Conservation (phyloP, 2,888 invertebrate species). For the Amphipyra berbera region DNA sequence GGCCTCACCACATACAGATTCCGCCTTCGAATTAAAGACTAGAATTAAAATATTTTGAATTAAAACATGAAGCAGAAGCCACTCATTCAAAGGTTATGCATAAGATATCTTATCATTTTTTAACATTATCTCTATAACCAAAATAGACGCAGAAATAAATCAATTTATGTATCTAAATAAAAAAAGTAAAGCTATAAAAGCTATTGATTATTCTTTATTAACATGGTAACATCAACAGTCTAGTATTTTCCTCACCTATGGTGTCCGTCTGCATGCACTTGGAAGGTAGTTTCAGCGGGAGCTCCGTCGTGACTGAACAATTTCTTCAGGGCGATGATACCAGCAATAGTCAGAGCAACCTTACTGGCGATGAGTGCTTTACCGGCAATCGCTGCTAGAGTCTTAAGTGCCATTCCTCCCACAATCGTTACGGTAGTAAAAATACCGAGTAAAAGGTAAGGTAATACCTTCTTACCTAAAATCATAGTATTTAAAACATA, state of each 20-base stretch:
- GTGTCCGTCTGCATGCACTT: conserved; percentile 92
- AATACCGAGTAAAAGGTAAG: conserved; percentile 90
- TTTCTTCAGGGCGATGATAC: conserved; percentile 93
- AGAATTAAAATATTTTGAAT: conserved; percentile 82
- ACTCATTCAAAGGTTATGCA: background rate
- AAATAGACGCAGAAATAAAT: background rate
- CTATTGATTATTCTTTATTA: background rate
- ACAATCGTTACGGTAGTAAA: conserved; percentile 92
- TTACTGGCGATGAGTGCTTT: conserved; percentile 93
- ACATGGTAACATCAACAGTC: background rate
- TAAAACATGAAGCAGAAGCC: conserved; percentile 40
- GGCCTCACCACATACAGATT: conserved; percentile 91
- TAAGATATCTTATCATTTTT: background rate
- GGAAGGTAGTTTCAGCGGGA: conserved; percentile 91
- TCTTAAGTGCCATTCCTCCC: conserved; percentile 92
- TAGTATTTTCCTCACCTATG: conserved; percentile 84
- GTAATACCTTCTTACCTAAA: conserved; percentile 89
- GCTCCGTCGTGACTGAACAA: conserved; percentile 92
- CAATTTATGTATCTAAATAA: background rate
- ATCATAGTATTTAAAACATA: conserved; percentile 35
- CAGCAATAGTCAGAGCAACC: conserved; percentile 93
- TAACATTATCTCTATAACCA: background rate
- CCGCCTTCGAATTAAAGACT: conserved; percentile 91
- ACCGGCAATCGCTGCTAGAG: conserved; percentile 92
- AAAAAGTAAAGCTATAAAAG: conserved; percentile 17